Conservation (phyloP, 2,797 vertebrate genomes). For the Lemur catta region DNA sequence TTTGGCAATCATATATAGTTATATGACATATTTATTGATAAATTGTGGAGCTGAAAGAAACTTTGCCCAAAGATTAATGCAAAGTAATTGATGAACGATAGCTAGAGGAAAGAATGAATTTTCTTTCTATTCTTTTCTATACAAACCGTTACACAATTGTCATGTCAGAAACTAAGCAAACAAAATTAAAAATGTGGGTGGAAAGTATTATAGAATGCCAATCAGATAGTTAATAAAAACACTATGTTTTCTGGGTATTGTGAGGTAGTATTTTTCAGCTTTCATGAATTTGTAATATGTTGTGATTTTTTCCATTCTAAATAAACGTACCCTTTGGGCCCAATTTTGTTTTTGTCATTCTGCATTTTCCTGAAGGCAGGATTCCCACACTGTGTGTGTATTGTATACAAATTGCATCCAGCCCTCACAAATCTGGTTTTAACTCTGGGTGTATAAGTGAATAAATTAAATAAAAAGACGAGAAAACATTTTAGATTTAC, state of each 20-base stretch:
- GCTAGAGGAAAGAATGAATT: not conserved
- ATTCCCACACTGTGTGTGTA: not conserved
- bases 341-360: not conserved
- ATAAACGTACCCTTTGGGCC: not conserved
- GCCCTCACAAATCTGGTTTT: not conserved
- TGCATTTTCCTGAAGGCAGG: not conserved
- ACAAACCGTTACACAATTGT: not conserved
- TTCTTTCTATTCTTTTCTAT: not conserved
- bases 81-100: not conserved
- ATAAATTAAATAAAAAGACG: not conserved
- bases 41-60: not conserved
- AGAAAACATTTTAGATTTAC: not conserved
- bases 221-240: not conserved
- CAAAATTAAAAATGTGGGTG: not conserved
- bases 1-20: conserved; percentile 1
- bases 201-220: not conserved
- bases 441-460: not conserved
- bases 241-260: not conserved
- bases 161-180: not conserved
- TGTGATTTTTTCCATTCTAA: not conserved
- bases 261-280: not conserved
- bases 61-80: not conserved
- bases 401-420: not conserved
- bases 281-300: not conserved
- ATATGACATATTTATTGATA: not conserved